These are phyloP conservation scores for Brenthis hecate DNA, from an alignment of 2,888 invertebrate genomes.

Conservation along the genomic window DNA sequence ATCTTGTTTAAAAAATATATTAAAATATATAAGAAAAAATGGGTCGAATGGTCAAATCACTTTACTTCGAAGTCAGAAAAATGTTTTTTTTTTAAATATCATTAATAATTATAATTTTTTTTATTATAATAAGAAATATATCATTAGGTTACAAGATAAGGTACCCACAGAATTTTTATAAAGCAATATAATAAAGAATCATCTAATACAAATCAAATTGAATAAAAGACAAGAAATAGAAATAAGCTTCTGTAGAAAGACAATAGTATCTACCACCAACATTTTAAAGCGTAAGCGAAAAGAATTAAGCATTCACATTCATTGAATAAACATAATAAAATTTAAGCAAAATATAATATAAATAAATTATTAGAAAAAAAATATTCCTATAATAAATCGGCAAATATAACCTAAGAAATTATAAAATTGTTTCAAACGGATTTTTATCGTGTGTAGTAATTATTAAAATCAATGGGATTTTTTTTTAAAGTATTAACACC, in stretches of 20 bases:
- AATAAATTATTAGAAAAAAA: too few relatives aligned
- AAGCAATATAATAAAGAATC: not conserved
- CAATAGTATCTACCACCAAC: conserved; percentile 21
- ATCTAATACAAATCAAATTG: not conserved
- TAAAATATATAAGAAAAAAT: not conserved
- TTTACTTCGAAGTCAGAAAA: too few relatives aligned
- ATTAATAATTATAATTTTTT: not conserved
- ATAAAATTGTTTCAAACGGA: too few relatives aligned
- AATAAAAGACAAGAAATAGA: not conserved
- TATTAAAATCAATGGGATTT: too few relatives aligned
- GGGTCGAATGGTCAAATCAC: too few relatives aligned
- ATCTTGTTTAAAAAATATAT: not conserved
- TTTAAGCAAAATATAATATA: not conserved
- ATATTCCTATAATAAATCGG: too few relatives aligned
- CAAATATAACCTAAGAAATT: too few relatives aligned
- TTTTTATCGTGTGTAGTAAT: too few relatives aligned
- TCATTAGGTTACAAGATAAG: conserved; percentile 1
- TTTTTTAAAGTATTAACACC: too few relatives aligned
- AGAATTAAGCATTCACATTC: conserved; percentile 13
- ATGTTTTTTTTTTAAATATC: not conserved
- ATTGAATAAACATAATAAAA: not conserved
- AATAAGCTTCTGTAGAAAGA: not conserved
- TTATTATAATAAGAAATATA: not conserved
- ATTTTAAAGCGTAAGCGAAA: conserved; percentile 20
- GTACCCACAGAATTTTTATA: not conserved